phyloP scores from a whole-genome alignment of 37 sponge, comb jelly and placozoan genomes.

The Theonella swinhoei region DNA sequence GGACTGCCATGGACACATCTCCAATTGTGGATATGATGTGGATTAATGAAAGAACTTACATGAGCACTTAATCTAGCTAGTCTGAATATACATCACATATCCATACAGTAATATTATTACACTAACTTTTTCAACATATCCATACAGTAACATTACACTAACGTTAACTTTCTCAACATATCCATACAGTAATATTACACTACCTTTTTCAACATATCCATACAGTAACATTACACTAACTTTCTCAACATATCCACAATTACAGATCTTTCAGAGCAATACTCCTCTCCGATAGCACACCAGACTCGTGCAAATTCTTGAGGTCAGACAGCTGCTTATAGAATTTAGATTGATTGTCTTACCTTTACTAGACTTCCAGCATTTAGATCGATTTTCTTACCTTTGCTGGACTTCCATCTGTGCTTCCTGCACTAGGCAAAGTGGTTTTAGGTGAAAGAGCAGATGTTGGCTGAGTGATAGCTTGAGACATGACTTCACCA shows the following conservation, averaged over 20 bases:
- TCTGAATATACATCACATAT: background rate
- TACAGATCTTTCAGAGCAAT: background rate
- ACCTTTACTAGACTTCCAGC: no score
- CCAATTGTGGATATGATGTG: slow-evolving; percentile 4
- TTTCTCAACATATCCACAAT: background rate
- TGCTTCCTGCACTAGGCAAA: background rate
- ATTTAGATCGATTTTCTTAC: background rate
- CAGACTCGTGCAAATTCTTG: background rate
- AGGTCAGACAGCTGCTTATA: slow-evolving; percentile 4
- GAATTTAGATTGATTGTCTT: background rate
- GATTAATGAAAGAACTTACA: no score
- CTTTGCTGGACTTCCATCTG: background rate
- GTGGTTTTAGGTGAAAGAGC: background rate
- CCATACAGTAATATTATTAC: no score
- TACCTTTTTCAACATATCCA: no score
- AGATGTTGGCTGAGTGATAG: background rate
- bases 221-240: no score
- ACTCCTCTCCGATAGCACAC: background rate
- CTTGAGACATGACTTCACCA: no score
- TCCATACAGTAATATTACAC: no score
- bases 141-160: no score
- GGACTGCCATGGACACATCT: background rate
- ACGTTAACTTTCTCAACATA: no score
- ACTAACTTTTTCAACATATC: no score
- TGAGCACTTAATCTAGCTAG: background rate